These are phyloP conservation scores for Pygocentrus nattereri DNA, from an alignment of 2,797 vertebrate genomes.

Conservation along the genomic window DNA sequence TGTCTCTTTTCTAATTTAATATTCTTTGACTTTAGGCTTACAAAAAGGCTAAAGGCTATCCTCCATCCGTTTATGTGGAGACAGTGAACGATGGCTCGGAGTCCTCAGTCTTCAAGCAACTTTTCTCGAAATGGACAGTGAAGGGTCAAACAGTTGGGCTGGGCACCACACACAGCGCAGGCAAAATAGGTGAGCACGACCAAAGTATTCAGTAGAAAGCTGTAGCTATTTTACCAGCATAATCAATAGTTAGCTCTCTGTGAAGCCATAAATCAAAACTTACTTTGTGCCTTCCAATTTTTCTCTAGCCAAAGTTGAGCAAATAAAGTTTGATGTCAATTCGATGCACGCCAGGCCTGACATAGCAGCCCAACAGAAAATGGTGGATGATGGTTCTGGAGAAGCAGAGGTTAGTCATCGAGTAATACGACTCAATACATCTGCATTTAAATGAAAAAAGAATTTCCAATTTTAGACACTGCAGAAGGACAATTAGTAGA, in stretches of 20 bases:
- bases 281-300: neutral
- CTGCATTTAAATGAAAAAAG: neutral
- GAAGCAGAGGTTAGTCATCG: conserved; percentile 78
- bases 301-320: conserved; percentile 86
- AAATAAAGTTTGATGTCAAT: conserved; percentile 85
- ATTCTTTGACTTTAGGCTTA: conserved; percentile 72
- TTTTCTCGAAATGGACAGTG: conserved; percentile 87
- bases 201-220: neutral
- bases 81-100: conserved; percentile 85
- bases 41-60: conserved; percentile 88
- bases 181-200: conserved; percentile 82
- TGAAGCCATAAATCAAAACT: neutral
- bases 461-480: neutral
- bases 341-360: conserved; percentile 83
- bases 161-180: conserved; percentile 76
- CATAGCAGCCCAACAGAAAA: conserved; percentile 85
- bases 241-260: neutral
- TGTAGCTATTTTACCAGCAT: neutral
- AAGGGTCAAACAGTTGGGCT: conserved; percentile 75
- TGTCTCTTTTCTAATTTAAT: neutral
- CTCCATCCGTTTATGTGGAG: conserved; percentile 79
- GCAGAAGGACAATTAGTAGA: too few species aligned
- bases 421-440: conserved; percentile 1
- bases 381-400: conserved; percentile 89
- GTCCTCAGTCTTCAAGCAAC: conserved; percentile 84